Base-by-base conservation (phyloP, 2,888 invertebrate species). In the Megalurothrips usitatus region DNA sequence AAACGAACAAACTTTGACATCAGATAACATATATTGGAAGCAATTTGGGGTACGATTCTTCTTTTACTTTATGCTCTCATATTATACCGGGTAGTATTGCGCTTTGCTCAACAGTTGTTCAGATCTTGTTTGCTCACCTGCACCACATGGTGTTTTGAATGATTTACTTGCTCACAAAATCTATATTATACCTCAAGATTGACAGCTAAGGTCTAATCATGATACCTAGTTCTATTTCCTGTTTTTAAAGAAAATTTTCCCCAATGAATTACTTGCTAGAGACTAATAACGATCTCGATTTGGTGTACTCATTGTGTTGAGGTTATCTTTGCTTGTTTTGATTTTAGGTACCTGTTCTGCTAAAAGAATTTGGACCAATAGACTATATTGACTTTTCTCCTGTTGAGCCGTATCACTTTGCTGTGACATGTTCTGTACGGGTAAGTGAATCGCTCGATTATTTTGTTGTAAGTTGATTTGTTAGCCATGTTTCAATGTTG, bases 281-380 rank as follows among this genome's bases (percentile, higher is more conserved):
- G 3, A 6, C 2, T 43, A 43, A 43, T 6, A 43, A 43, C 34
- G 6, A 43, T 43, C 6, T 43, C 34, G 34, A 43, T 43, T 78
- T 0, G 26, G 68, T 78, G 63, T 11, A 81, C n/a, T 63, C 83
- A 79, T 49, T 82, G 11, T 68, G 43, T 78, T 26, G 58, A 34
- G 68, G 58, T 28, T 82, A 75, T 78, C 87, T 80, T 43, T 47
- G 68, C 19, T 81, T 34, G 26, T 79, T 80, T 81, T 78, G n/a
- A 81, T 86, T 87, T 85, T 86, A 94, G 97, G 90, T 92, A 82
- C 96, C 97, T 47, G 94, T 96, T 2, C 89, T 96, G 68, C 91
- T 96, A 0, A 97, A 98, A 87, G 98, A 98, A 87, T 96, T 94
- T 87, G 96, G 96, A 34, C 93, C 95, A 0, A 94, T 99, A 81